Percentiles rank a stretch among this genome's conserved stretches.
phyloP scores from a whole-genome alignment of 2,113 vertebrate species.

The Smithornis capensis region DNA sequence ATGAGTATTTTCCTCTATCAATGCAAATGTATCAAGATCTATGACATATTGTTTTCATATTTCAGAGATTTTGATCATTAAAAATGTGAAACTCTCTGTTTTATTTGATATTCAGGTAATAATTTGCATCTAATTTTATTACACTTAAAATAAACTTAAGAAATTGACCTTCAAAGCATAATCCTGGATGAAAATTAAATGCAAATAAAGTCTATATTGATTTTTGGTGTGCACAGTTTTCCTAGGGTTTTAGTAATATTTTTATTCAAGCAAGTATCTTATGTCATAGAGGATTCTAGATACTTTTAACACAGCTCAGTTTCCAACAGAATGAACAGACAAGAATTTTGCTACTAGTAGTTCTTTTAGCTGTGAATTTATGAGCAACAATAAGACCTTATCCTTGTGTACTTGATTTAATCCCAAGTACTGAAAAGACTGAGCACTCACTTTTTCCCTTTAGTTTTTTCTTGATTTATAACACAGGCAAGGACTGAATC shows the following conservation, averaged over 20 bases:
- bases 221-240: slow-evolving; percentile 60
- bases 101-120: neutral
- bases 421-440: neutral
- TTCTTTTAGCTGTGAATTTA: neutral
- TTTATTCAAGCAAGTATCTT: neutral
- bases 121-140: slow-evolving; percentile 30
- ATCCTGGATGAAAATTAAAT: slow-evolving; percentile 62
- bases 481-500: neutral
- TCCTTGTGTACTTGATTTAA: neutral
- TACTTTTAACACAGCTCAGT: neutral
- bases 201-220: slow-evolving; percentile 66
- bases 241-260: slow-evolving; percentile 55
- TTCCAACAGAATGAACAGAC: neutral
- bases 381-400: neutral
- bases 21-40: neutral
- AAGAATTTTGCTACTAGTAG: neutral
- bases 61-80: neutral
- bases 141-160: neutral
- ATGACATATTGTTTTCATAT: neutral
- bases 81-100: neutral
- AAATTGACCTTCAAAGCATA: neutral
- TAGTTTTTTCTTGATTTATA: neutral
- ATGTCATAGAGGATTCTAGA: neutral
- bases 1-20: neutral
- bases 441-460: neutral